Evolutionary conservation across 2,888 invertebrate species (phyloP), one percentile per base, ranked within the genome.

Genomic region (Eulithis testata): DNA sequence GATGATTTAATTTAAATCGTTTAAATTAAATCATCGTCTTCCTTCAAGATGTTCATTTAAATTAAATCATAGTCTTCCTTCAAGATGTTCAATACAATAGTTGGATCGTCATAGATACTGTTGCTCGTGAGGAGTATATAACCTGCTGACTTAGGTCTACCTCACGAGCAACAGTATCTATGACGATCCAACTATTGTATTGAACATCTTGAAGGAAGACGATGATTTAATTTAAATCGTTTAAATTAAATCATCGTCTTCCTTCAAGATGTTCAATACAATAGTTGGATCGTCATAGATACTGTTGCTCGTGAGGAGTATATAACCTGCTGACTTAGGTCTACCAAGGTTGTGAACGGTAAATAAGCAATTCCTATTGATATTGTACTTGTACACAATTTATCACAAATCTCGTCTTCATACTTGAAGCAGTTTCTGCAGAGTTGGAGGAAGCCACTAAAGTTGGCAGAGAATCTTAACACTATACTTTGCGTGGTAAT

Each of bases 361-460:
- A 51, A 71, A 58, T 0, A 78, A 4, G 4, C 69, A 8, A 0
- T 62, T 65, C 4, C 58, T 73, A 0, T 64, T 67, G 1, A 37
- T 51, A 49, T 69, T 74, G 4, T 66, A 68, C 5, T 62, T 62
- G 27, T 69, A 67, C n/a, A n/a, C 6, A 78, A 66, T 27, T 64
- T 73, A n/a, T 82, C 69, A 45, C 80, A 82, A 49, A 84, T 72
- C 0, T 68, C 63, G n/a, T 73, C 56, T 0, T 71, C 61, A 37
- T 78, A 81, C 7, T 78, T 76, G 3, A 80, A 75, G 0, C 60
- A 66, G 11, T 77, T 74, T 0, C 72, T n/a, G 11, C 80, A 81
- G 0, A 83, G 59, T 40, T 77, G 76, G 12, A 76, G 21, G 3
- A 78, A 21, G 9, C 70, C 73, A 0, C 51, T 0, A 0, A 68